Evolutionary conservation across 2,888 invertebrate species (phyloP).

Genomic region (Aporophyla lueneburgensis): DNA sequence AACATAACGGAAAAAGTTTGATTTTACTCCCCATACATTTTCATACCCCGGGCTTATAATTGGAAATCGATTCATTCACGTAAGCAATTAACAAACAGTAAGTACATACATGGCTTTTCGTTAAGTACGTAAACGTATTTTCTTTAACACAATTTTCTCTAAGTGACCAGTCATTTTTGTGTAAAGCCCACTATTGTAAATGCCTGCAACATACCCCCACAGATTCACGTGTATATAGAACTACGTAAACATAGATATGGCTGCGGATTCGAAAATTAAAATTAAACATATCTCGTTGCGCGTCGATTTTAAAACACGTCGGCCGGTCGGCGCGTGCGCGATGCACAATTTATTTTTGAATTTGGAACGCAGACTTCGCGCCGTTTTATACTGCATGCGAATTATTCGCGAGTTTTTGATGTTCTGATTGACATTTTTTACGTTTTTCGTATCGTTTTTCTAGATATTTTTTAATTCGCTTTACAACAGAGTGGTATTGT

Average conservation of each 20-base stretch:
- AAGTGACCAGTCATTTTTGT: background rate
- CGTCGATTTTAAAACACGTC: conserved; percentile 88
- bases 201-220: conserved; percentile 33
- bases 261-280: conserved; percentile 68
- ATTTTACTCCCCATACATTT: too few species aligned
- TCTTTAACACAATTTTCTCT: background rate
- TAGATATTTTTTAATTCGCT: background rate
- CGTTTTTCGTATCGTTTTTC: conserved; percentile 10
- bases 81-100: background rate
- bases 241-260: conserved; percentile 57
- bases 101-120: background rate
- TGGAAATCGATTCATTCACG: too few species aligned
- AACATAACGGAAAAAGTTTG: too few species aligned
- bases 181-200: background rate
- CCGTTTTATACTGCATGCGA: conserved; percentile 85
- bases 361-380: conserved; percentile 90
- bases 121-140: background rate
- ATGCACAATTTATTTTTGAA: conserved; percentile 90
- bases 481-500: background rate
- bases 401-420: conserved; percentile 84
- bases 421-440: conserved; percentile 60
- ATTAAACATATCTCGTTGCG: conserved; percentile 75
- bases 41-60: too few species aligned
- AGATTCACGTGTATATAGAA: conserved; percentile 3
- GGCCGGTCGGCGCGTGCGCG: conserved; percentile 82